Evolutionary conservation across 2,113 vertebrate genomes (phyloP).

Genomic region (Mus pahari): DNA sequence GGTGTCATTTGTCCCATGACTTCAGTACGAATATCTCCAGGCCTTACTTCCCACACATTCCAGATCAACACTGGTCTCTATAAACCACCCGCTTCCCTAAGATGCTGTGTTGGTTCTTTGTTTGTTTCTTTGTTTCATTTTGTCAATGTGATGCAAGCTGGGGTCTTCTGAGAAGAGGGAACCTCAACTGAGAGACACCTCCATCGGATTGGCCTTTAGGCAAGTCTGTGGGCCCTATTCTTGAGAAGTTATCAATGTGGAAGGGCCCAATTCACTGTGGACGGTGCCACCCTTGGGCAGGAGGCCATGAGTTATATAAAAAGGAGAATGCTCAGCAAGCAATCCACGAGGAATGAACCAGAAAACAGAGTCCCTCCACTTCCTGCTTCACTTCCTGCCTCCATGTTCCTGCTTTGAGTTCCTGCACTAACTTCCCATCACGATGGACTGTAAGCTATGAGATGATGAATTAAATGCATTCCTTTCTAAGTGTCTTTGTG

Average conservation of each 20-base stretch:
- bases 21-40: background rate
- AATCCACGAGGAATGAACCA: background rate
- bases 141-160: background rate
- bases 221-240: background rate
- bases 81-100: background rate
- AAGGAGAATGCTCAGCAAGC: background rate
- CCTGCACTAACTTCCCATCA: too few species aligned
- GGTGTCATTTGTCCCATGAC: background rate
- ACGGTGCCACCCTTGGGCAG: background rate
- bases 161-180: background rate
- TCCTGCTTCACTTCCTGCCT: background rate
- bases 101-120: background rate
- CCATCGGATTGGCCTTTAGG: background rate
- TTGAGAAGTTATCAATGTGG: background rate
- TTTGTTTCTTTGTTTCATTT: background rate
- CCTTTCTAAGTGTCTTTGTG: background rate
- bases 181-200: background rate
- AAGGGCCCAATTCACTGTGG: background rate
- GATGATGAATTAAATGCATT: background rate
- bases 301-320: background rate
- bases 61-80: background rate
- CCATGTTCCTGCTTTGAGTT: background rate
- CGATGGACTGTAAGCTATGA: background rate
- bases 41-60: background rate
- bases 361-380: background rate